phyloP scores from a whole-genome alignment of 2,797 vertebrate species.

The Brachymystax lenok region DNA sequence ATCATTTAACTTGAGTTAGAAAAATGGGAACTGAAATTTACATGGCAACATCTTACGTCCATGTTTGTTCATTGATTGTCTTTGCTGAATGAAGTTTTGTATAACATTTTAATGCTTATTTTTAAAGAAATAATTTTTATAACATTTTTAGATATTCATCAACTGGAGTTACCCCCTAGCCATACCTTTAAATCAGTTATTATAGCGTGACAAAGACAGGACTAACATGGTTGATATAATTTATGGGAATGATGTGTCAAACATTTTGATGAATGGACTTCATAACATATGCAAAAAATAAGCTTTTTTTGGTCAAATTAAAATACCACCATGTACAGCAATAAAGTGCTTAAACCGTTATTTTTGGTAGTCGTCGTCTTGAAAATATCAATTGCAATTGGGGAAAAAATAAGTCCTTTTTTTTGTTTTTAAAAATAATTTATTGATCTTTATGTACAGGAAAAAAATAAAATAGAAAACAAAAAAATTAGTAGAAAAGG shows the following conservation, averaged over 20 bases:
- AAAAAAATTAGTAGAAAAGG: slow-evolving; percentile 76
- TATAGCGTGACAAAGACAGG: slow-evolving; percentile 24
- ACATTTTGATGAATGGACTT: slow-evolving; percentile 31
- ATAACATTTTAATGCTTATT: slow-evolving; percentile 9
- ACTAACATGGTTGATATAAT: neutral
- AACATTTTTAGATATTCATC: slow-evolving; percentile 15
- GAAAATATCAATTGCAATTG: neutral
- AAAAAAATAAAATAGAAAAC: slow-evolving; percentile 42
- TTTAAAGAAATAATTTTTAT: slow-evolving; percentile 2
- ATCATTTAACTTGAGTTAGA: neutral
- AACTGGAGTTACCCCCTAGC: slow-evolving; percentile 28
- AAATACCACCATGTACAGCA: slow-evolving; percentile 25
- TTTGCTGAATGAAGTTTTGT: slow-evolving; percentile 11
- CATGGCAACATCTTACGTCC: slow-evolving; percentile 18
- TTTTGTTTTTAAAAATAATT: slow-evolving; percentile 78
- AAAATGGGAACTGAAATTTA: slow-evolving; percentile 26
- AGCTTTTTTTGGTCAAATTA: slow-evolving; percentile 34
- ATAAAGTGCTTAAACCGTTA: slow-evolving; percentile 45
- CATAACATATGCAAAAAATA: slow-evolving; percentile 62
- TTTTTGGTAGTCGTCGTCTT: neutral
- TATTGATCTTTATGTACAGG: slow-evolving; percentile 83
- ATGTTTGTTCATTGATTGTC: neutral
- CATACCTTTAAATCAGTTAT: slow-evolving; percentile 1
- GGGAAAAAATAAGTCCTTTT: neutral
- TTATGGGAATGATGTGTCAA: slow-evolving; percentile 41